Conservation (phyloP, 2,113 vertebrate genomes). For the Vulpes ferrilata region DNA sequence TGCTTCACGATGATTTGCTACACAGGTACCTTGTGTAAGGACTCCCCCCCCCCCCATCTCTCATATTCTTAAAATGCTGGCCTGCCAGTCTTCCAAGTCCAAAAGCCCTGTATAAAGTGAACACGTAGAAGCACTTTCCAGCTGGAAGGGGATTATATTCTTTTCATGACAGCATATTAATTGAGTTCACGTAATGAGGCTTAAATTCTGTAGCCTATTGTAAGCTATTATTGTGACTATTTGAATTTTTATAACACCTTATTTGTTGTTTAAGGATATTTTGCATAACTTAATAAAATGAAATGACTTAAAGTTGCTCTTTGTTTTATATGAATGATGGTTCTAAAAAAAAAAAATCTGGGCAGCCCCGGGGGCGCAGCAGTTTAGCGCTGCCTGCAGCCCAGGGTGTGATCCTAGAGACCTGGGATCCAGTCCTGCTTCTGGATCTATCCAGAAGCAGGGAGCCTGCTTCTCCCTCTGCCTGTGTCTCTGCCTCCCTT, state of each 20-base stretch:
- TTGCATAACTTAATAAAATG: conserved; percentile 73
- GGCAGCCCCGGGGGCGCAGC: too few relatives aligned
- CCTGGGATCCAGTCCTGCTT: too few relatives aligned
- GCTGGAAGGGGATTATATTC: background rate
- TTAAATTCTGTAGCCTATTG: background rate
- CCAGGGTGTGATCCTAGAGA: too few relatives aligned
- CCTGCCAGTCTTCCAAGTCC: background rate
- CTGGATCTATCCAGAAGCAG: too few relatives aligned
- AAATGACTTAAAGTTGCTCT: background rate
- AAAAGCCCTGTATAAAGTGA: background rate
- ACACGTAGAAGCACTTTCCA: background rate
- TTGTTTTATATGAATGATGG: background rate
- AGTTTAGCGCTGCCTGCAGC: too few relatives aligned
- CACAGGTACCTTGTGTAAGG: background rate
- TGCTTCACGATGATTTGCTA: background rate
- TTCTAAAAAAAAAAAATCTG: background rate
- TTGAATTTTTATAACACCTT: background rate
- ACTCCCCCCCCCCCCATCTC: background rate
- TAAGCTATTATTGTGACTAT: background rate
- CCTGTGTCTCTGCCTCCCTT: too few relatives aligned
- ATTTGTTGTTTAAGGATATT: conserved; percentile 42
- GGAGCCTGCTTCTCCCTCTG: too few relatives aligned
- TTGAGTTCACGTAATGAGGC: background rate
- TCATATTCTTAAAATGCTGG: background rate
- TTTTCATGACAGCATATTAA: background rate